Percentiles rank a stretch among this genome's conserved stretches.
These are phyloP conservation scores for Euzetes globulus DNA, from an alignment of 2,888 invertebrate species.

Conservation along the genomic window DNA sequence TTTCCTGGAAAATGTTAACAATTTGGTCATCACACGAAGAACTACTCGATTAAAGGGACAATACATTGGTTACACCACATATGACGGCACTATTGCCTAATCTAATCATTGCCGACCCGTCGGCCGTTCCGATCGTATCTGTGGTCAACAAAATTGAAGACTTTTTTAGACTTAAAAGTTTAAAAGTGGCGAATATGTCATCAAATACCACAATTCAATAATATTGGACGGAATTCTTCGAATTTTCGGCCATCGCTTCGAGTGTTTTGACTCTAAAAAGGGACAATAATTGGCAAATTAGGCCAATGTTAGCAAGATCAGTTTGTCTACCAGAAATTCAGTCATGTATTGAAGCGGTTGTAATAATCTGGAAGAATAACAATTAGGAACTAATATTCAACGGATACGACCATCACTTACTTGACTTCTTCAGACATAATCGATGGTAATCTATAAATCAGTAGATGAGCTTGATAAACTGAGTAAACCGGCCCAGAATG, in stretches of 20 bases:
- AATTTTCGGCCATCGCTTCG: constrained; percentile 37
- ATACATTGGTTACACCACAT: constrained; percentile 39
- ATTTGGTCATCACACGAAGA: not conserved
- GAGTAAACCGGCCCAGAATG: no score
- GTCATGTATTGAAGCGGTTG: constrained; percentile 32
- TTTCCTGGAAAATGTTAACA: not conserved
- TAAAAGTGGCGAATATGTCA: not conserved
- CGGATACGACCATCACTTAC: not conserved
- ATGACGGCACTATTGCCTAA: constrained; percentile 40
- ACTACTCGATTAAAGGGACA: not conserved
- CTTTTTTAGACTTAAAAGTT: not conserved
- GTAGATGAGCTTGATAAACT: no score
- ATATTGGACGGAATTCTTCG: constrained; percentile 32
- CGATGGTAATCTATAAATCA: no score
- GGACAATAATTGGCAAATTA: not conserved
- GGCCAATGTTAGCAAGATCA: no score
- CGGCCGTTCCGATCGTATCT: constrained; percentile 39
- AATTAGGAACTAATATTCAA: not conserved
- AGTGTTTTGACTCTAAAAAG: constrained; percentile 42
- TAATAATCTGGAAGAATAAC: constrained; percentile 13
- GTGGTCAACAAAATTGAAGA: not conserved
- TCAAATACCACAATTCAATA: constrained; percentile 30
- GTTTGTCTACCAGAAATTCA: constrained; percentile 26
- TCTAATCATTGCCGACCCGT: constrained; percentile 41
- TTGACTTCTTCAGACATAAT: constrained; percentile 17